Evolutionary conservation across 2,888 invertebrate genomes (phyloP), one percentile per base, ranked within the genome.

Genomic region (Eledone cirrhosa): DNA sequence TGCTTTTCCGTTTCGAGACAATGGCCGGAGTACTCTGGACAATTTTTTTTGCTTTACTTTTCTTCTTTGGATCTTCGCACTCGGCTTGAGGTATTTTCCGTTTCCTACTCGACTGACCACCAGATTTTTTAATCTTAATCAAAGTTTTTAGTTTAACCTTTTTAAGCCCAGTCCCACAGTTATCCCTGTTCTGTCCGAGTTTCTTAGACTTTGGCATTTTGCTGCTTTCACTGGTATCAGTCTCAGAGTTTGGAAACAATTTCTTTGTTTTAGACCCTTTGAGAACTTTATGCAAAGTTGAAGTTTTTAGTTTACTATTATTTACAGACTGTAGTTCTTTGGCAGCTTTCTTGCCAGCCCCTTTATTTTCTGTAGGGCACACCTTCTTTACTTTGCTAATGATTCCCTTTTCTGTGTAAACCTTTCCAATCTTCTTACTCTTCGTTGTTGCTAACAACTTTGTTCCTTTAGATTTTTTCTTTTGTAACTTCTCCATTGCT

Each of bases 181-280:
- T 69, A 13, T 33, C 69, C 8, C 31, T 69, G 11, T 31, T 69
- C 2, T 31, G 33, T 1, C 22, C 69, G 4, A 69, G 41, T 13
- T 69, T 69, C 8, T 69, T 69, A 5, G 69, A 31, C 19, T 69
- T 69, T 69, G 31, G 31, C 22, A 41, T 33, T 22, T 31, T 33
- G 41, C 69, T 69, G 69, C 41, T 69, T n/a, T 69, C 69, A 69
- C 69, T 69, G 69, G 31, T 69, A 19, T 69, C 69, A 3, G 33
- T 69, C 19, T 69, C 69, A n/a, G 13, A 31, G 7, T n/a, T 33
- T 41, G 31, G 29, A 27, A 41, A 31, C 69, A 69, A 69, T 41
- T 33, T 69, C 69, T 69, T 69, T 13, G 69, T 41, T 41, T 69
- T 69, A 33, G 69, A 69, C 4, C 33, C 14, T 41, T 69, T 69